Conservation (phyloP, 2,113 vertebrate genomes). For the Macroglossus sobrinus region DNA sequence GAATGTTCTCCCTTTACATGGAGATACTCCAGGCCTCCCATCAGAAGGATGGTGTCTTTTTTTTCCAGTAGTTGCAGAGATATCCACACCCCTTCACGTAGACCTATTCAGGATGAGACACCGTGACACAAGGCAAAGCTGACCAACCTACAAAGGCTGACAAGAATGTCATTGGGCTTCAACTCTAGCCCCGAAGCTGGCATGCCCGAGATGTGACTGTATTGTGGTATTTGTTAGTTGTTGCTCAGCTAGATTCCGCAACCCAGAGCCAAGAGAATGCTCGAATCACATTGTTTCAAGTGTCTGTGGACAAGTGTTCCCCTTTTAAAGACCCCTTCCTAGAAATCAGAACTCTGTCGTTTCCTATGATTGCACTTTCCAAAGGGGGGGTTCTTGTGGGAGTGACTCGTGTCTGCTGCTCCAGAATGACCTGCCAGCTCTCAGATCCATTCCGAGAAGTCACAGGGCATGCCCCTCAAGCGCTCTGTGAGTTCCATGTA, state of each 20-base stretch:
- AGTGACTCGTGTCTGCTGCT: background rate
- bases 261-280: background rate
- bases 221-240: background rate
- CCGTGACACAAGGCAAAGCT: background rate
- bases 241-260: background rate
- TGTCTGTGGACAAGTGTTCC: background rate
- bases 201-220: background rate
- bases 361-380: background rate
- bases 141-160: background rate
- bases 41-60: background rate
- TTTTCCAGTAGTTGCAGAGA: background rate
- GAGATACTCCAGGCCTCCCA: background rate
- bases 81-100: background rate
- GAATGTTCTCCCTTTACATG: background rate
- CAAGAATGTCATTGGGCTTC: background rate
- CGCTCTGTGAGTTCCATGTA: background rate
- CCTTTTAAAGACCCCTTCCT: background rate
- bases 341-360: background rate
- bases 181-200: background rate
- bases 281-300: background rate
- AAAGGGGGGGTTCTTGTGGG: background rate
- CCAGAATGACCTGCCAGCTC: background rate
- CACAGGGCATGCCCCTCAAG: background rate
- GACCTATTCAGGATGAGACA: background rate
- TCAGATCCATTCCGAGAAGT: background rate